Percentiles rank a stretch among this genome's conserved stretches.
These are phyloP conservation scores for Scomber japonicus DNA, from an alignment of 2,113 vertebrate species.

Conservation along the genomic window DNA sequence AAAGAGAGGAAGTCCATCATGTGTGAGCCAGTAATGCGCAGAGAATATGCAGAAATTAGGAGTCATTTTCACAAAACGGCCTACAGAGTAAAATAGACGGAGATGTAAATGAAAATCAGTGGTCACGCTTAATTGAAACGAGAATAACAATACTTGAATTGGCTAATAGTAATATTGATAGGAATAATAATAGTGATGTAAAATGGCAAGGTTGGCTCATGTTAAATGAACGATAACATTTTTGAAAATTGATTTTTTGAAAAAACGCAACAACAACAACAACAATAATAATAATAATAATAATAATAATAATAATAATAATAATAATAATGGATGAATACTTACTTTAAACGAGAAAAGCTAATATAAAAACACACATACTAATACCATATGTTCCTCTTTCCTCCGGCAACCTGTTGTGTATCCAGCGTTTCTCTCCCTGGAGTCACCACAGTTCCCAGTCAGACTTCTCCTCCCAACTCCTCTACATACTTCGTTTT, in stretches of 20 bases:
- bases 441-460: slow-evolving; percentile 55
- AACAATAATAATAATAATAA: background rate
- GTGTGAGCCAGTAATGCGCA: background rate
- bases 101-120: too few relatives aligned
- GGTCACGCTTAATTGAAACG: background rate
- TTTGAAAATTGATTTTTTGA: too few relatives aligned
- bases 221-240: background rate
- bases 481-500: slow-evolving; percentile 82
- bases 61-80: background rate
- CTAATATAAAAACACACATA: background rate
- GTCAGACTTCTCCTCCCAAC: slow-evolving; percentile 61
- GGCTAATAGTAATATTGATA: background rate
- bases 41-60: background rate
- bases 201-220: background rate
- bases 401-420: slow-evolving; percentile 34
- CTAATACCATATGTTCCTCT: background rate
- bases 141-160: background rate
- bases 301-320: background rate
- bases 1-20: too few relatives aligned
- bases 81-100: too few relatives aligned
- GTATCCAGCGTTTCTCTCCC: slow-evolving; percentile 23
- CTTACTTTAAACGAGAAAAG: slow-evolving; percentile 30
- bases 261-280: too few relatives aligned
- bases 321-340: background rate
- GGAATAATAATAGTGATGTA: background rate